phyloP scores from a whole-genome alignment of 2,888 invertebrate species.

The Pheosia tremula region DNA sequence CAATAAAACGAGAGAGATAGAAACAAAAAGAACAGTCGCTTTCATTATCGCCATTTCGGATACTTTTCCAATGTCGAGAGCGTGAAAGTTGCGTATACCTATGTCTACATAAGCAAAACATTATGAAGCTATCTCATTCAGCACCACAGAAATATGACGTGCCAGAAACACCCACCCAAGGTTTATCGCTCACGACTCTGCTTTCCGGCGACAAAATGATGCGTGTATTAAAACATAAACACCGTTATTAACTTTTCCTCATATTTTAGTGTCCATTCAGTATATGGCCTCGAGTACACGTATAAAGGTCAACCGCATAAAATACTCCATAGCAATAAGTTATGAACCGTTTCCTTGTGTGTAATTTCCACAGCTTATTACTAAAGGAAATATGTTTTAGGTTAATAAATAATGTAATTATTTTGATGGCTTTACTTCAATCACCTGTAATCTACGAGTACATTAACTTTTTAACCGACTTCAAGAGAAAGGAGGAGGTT shows the following conservation, averaged over 20 bases:
- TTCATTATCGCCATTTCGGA: constrained; percentile 35
- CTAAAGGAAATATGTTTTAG: not conserved
- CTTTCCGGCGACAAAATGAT: too few relatives aligned
- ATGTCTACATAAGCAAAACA: too few relatives aligned
- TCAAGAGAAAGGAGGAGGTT: too few relatives aligned
- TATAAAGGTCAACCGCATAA: not conserved
- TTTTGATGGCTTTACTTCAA: not conserved
- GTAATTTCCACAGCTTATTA: constrained; percentile 2
- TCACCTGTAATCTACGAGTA: too few relatives aligned
- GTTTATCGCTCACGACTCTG: too few relatives aligned
- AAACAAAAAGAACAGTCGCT: constrained; percentile 42
- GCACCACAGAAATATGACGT: too few relatives aligned
- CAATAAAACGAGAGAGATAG: constrained; percentile 58
- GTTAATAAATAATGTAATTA: constrained; percentile 2
- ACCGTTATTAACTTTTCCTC: not conserved
- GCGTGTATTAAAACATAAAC: not conserved
- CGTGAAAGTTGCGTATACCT: too few relatives aligned
- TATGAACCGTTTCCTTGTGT: not conserved
- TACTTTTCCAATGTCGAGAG: not conserved
- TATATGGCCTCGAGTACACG: not conserved
- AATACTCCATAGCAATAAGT: not conserved
- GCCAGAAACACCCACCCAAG: too few relatives aligned
- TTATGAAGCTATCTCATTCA: too few relatives aligned
- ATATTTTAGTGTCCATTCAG: not conserved
- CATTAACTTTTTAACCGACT: too few relatives aligned